Conservation (phyloP, 2,888 invertebrate species). For the Chloroclystis v-ata region DNA sequence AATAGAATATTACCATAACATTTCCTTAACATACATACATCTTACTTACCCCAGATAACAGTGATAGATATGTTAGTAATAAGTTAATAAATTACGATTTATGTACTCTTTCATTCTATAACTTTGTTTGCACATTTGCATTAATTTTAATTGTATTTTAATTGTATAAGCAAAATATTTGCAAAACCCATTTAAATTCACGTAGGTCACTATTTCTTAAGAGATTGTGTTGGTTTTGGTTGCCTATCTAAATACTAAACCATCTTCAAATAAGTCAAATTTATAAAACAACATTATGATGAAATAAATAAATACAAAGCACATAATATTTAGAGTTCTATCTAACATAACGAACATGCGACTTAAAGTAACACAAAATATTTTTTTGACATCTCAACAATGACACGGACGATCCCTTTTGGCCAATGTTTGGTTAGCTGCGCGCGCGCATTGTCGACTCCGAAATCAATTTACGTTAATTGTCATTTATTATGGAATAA, state of each 20-base stretch:
- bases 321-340: slow-evolving; percentile 65
- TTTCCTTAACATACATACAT: too few species aligned
- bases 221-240: too few species aligned
- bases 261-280: slow-evolving; percentile 11
- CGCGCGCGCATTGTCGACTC: slow-evolving; percentile 64
- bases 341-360: slow-evolving; percentile 52
- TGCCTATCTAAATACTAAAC: slow-evolving; percentile 1
- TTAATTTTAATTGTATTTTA: too few species aligned
- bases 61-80: too few species aligned
- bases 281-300: slow-evolving; percentile 37
- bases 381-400: slow-evolving; percentile 57
- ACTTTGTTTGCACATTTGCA: too few species aligned
- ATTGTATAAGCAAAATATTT: too few species aligned
- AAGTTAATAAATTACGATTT: too few species aligned
- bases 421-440: slow-evolving; percentile 85
- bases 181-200: too few species aligned
- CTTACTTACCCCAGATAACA: too few species aligned
- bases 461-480: slow-evolving; percentile 76
- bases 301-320: slow-evolving; percentile 31
- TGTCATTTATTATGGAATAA: slow-evolving; percentile 79
- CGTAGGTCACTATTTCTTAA: too few species aligned
- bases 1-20: too few species aligned
- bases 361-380: slow-evolving; percentile 39
- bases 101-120: too few species aligned
- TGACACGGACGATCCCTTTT: slow-evolving; percentile 73